Percentiles rank a stretch among this genome's conserved stretches.
Evolutionary conservation across 2,113 vertebrate genomes (phyloP).

Genomic region (Erythrocercus mccallii): DNA sequence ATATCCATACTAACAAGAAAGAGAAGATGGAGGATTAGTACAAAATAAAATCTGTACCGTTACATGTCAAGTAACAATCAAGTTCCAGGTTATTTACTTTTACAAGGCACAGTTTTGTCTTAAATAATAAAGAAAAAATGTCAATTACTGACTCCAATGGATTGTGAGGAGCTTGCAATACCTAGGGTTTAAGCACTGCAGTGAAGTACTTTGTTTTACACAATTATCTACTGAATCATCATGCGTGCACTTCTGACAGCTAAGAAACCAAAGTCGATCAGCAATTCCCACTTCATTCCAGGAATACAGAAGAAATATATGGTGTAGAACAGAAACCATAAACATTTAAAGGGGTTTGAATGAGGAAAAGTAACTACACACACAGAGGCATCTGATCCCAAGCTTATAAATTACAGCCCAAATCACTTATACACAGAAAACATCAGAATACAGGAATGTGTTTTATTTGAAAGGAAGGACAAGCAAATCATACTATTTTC

Average conservation of each 20-base stretch:
- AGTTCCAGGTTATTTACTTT: slow-evolving; percentile 10
- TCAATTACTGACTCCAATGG: not conserved
- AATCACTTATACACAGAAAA: not conserved
- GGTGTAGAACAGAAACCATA: not conserved
- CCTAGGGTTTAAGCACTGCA: not conserved
- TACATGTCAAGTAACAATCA: slow-evolving; percentile 6
- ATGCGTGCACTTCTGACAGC: not conserved
- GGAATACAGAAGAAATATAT: not conserved
- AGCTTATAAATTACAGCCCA: not conserved
- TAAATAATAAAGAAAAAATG: not conserved
- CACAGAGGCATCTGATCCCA: not conserved
- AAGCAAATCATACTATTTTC: not conserved
- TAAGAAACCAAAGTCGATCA: not conserved
- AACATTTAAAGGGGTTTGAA: not conserved
- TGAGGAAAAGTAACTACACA: not conserved
- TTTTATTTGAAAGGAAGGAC: not conserved
- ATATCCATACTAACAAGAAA: not conserved
- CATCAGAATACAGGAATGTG: not conserved
- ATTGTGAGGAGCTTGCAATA: not conserved
- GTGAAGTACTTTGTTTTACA: not conserved
- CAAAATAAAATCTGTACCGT: slow-evolving; percentile 41
- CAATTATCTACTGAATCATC: slow-evolving; percentile 28
- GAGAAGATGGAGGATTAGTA: slow-evolving; percentile 40
- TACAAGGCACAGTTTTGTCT: not conserved
- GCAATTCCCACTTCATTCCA: not conserved